Evolutionary conservation across 2,888 invertebrate species (phyloP).

Genomic region (Diabrotica balteata): DNA sequence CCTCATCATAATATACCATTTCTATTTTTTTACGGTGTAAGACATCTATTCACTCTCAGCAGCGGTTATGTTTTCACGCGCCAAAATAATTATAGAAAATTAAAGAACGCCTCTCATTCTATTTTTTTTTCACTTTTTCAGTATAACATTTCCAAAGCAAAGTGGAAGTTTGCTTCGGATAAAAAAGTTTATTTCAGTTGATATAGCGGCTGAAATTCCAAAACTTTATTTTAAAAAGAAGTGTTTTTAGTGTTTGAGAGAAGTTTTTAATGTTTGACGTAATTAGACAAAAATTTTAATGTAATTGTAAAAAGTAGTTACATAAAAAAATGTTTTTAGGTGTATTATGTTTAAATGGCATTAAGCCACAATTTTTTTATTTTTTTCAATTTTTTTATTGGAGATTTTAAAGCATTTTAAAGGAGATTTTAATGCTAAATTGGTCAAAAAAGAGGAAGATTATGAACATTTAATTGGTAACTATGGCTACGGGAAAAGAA

Average conservation of each 20-base stretch:
- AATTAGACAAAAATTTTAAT: not conserved
- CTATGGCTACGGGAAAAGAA: too few species aligned
- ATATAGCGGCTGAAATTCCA: not conserved
- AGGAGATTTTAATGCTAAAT: too few species aligned
- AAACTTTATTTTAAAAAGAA: not conserved
- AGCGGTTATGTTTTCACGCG: not conserved
- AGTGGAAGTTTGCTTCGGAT: not conserved
- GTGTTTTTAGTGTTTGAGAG: not conserved
- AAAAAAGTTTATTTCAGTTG: not conserved
- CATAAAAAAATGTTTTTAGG: too few species aligned
- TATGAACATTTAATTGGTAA: too few species aligned
- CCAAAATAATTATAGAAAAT: not conserved
- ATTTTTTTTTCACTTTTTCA: not conserved
- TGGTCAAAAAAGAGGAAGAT: too few species aligned
- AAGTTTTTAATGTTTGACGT: not conserved
- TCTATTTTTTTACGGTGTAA: too few species aligned
- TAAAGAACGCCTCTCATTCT: not conserved
- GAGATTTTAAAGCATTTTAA: too few species aligned
- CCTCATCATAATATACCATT: too few species aligned
- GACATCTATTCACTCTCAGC: too few species aligned
- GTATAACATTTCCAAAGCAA: not conserved
- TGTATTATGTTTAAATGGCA: too few species aligned
- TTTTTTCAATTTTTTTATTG: too few species aligned
- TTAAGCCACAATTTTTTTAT: too few species aligned
- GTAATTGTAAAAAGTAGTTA: not conserved